A percentile compares a stretch with the other conserved stretches of the same genome.
phyloP scores from a whole-genome alignment of 2,888 invertebrate species.

The Eretmocerus hayati region DNA sequence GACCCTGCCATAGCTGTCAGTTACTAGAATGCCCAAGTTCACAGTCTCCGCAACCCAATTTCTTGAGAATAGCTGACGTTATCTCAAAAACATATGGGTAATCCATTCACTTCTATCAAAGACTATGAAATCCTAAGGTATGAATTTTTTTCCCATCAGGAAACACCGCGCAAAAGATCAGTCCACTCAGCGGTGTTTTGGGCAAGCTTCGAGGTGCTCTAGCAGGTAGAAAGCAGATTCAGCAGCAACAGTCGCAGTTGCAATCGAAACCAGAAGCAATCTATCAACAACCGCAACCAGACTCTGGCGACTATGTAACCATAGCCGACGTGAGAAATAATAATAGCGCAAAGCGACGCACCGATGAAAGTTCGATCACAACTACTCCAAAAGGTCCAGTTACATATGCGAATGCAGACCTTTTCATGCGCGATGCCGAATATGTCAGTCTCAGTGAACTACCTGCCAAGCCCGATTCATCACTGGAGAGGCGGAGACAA shows the following conservation, averaged over 20 bases:
- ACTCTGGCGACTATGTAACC: slow-evolving; percentile 77
- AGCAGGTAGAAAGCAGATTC: slow-evolving; percentile 38
- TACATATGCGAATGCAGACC: slow-evolving; percentile 58
- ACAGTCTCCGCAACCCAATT: too few species aligned
- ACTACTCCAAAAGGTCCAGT: slow-evolving; percentile 23
- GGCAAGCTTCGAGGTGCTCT: slow-evolving; percentile 58
- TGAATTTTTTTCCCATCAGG: too few species aligned
- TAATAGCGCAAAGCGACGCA: slow-evolving; percentile 54
- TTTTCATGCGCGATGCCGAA: slow-evolving; percentile 64
- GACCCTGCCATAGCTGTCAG: too few species aligned
- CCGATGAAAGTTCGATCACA: slow-evolving; percentile 21
- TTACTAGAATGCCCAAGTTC: too few species aligned
- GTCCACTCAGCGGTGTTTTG: slow-evolving; percentile 65
- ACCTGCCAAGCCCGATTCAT: slow-evolving; percentile 53
- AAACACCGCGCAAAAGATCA: slow-evolving; percentile 15
- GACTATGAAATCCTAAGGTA: too few species aligned
- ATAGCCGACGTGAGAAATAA: slow-evolving; percentile 77
- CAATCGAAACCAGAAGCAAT: slow-evolving; percentile 13
- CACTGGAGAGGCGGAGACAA: slow-evolving; percentile 53
- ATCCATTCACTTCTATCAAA: too few species aligned
- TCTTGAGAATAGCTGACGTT: too few species aligned
- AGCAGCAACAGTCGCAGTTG: slow-evolving; percentile 20
- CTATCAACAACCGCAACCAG: slow-evolving; percentile 34
- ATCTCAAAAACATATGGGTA: too few species aligned
- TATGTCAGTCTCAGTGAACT: slow-evolving; percentile 77